Percentiles rank a stretch among this genome's conserved stretches.
phyloP scores from a whole-genome alignment of 1,140 invertebrate species.

The Amyelois transitella region DNA sequence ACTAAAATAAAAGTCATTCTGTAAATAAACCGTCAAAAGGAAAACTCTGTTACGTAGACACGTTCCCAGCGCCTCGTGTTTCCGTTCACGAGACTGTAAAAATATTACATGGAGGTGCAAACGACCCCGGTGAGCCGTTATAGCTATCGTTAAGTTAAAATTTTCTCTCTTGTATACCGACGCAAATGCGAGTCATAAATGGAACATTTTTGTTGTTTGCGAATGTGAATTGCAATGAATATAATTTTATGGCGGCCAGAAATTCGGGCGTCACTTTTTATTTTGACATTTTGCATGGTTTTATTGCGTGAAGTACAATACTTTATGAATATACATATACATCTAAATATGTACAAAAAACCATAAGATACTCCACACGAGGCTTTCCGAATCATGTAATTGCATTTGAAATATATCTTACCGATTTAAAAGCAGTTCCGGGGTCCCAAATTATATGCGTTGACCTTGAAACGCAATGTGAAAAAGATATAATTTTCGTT shows the following conservation, averaged over 20 bases:
- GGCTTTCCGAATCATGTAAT: no score
- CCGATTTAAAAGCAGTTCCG: no score
- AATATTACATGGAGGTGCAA: conserved; percentile 42
- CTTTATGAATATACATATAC: no score
- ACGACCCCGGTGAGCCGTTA: conserved; percentile 38
- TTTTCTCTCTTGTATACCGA: conserved; percentile 37
- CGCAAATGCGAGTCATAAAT: conserved; percentile 38
- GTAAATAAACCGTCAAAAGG: background rate
- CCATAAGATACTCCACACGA: no score
- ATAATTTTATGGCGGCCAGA: conserved; percentile 7
- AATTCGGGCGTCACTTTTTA: background rate
- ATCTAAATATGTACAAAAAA: no score
- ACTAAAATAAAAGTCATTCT: background rate
- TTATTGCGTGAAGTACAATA: no score
- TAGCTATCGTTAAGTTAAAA: conserved; percentile 47
- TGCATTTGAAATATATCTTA: no score
- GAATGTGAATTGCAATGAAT: conserved; percentile 28
- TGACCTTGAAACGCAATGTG: no score
- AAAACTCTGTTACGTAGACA: conserved; percentile 20
- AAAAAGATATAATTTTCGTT: no score
- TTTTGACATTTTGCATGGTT: no score
- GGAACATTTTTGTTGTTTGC: conserved; percentile 36
- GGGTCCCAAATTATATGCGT: no score
- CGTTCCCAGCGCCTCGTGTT: conserved; percentile 27
- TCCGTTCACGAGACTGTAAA: conserved; percentile 28